Conservation (phyloP, 2,888 invertebrate genomes). For the Ophonus ardosiacus region DNA sequence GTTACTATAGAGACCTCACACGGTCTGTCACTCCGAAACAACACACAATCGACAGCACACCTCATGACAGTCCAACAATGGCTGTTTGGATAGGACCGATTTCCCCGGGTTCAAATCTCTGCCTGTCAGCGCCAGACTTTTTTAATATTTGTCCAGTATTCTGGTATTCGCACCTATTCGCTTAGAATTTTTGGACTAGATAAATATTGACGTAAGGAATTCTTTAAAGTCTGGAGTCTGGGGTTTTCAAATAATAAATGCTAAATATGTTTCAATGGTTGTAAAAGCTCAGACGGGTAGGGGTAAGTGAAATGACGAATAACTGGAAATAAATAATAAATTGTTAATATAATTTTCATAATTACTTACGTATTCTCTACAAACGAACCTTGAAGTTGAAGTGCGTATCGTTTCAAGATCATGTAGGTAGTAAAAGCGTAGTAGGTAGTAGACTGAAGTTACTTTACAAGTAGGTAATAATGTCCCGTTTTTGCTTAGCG, state of each 20-base stretch:
- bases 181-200: constrained; percentile 5
- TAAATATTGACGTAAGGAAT: constrained; percentile 30
- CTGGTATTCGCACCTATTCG: constrained; percentile 39
- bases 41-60: constrained; percentile 41
- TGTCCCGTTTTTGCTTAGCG: no score
- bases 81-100: constrained; percentile 39
- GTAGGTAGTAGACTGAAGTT: no score
- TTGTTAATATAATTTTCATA: no score
- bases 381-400: no score
- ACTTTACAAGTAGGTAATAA: no score
- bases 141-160: constrained; percentile 41
- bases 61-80: constrained; percentile 40
- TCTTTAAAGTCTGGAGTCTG: constrained; percentile 6
- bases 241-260: not conserved
- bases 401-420: no score
- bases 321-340: no score
- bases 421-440: no score
- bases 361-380: no score
- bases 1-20: constrained; percentile 46
- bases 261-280: not conserved
- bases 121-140: constrained; percentile 29
- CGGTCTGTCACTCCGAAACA: constrained; percentile 42
- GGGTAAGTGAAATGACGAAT: no score
- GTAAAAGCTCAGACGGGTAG: no score
- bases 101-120: constrained; percentile 37